A percentile compares a stretch with the other conserved stretches of the same genome.
These are phyloP conservation scores for Psittacara wagleri DNA, from an alignment of 2,113 vertebrate species.

Conservation along the genomic window DNA sequence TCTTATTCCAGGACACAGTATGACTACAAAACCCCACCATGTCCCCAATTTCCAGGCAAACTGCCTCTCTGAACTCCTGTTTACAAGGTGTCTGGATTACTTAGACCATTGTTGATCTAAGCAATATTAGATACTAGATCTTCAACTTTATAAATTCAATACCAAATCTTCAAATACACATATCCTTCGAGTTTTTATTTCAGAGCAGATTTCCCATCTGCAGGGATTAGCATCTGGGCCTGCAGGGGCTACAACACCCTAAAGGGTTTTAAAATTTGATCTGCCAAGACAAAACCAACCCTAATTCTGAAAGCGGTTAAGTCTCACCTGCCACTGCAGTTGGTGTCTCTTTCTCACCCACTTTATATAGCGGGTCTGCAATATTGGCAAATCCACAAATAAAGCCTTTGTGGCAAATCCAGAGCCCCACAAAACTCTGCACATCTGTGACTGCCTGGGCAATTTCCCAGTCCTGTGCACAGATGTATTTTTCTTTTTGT, in stretches of 20 bases:
- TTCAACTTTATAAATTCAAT: background rate
- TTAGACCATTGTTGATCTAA: background rate
- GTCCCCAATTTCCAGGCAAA: background rate
- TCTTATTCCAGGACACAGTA: background rate
- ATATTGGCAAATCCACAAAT: background rate
- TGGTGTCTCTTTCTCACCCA: background rate
- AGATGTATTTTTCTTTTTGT: constrained; percentile 6
- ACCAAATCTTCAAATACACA: background rate
- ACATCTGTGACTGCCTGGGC: constrained; percentile 34
- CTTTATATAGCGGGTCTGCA: background rate
- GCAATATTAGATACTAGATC: background rate
- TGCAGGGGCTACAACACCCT: background rate
- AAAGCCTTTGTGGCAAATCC: background rate
- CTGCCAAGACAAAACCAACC: background rate
- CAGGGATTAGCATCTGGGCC: background rate
- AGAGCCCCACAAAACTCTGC: background rate
- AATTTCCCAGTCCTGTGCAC: background rate
- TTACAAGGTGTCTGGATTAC: background rate
- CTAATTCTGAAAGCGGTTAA: background rate
- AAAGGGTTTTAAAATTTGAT: background rate
- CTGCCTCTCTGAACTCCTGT: background rate
- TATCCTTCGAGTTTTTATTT: background rate
- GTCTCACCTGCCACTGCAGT: background rate
- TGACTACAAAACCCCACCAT: background rate
- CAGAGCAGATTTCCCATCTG: background rate